A percentile compares a stretch with the other conserved stretches of the same genome.
These are phyloP conservation scores for Diloba caeruleocephala DNA, from an alignment of 2,888 invertebrate species.

Conservation along the genomic window DNA sequence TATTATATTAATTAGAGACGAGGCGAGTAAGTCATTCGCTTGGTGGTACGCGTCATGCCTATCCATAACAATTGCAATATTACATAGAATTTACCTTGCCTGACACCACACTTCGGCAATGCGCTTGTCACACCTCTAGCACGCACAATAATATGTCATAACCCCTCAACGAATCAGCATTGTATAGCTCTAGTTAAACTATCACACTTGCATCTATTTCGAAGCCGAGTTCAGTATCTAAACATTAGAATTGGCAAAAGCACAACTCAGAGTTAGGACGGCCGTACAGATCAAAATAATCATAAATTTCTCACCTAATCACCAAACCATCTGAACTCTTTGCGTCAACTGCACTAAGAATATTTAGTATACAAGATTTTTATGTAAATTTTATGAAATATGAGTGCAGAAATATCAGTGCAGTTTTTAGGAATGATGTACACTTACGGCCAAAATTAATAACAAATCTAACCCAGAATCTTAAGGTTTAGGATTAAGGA, in stretches of 20 bases:
- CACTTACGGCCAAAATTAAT: too few species aligned
- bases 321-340: not conserved
- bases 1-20: too few species aligned
- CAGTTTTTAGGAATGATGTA: too few species aligned
- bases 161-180: not conserved
- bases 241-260: slow-evolving; percentile 30
- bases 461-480: too few species aligned
- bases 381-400: not conserved
- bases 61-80: too few species aligned
- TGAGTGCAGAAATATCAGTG: not conserved
- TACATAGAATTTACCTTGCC: too few species aligned
- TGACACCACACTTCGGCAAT: too few species aligned
- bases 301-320: slow-evolving; percentile 8
- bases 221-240: slow-evolving; percentile 2
- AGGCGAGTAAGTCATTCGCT: too few species aligned
- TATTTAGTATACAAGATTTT: not conserved
- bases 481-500: too few species aligned
- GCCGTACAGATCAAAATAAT: slow-evolving; percentile 20
- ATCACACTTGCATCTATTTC: slow-evolving; percentile 25
- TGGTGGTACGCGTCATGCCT: too few species aligned
- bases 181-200: slow-evolving; percentile 1
- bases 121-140: too few species aligned
- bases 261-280: slow-evolving; percentile 19
- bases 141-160: too few species aligned
- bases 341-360: not conserved